phyloP scores from a whole-genome alignment of 2,113 vertebrate species.

The Thermophis baileyi region DNA sequence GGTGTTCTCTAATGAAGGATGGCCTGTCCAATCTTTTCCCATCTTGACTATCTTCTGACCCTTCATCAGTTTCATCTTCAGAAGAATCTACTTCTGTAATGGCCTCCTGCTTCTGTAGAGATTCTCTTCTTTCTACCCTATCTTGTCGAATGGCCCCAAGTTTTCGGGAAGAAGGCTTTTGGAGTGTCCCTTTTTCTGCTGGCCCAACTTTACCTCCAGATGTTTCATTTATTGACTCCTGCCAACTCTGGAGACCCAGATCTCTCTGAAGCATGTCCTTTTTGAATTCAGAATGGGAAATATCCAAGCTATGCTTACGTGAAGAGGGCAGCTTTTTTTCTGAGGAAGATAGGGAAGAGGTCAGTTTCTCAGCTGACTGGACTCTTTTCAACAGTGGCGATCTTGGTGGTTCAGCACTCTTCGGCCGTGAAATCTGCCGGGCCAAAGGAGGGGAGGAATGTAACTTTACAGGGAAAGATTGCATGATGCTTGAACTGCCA shows the following conservation, averaged over 20 bases:
- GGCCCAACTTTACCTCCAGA: slow-evolving; percentile 72
- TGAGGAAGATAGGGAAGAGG: slow-evolving; percentile 74
- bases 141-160: slow-evolving; percentile 90
- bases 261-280: slow-evolving; percentile 90
- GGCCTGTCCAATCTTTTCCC: slow-evolving; percentile 64
- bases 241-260: slow-evolving; percentile 81
- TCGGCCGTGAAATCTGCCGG: slow-evolving; percentile 89
- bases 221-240: slow-evolving; percentile 75
- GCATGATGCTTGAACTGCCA: slow-evolving; percentile 67
- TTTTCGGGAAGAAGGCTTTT: slow-evolving; percentile 81
- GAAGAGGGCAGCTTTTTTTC: slow-evolving; percentile 78
- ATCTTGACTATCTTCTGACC: slow-evolving; percentile 86
- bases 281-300: slow-evolving; percentile 87
- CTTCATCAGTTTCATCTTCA: slow-evolving; percentile 91
- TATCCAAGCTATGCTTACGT: slow-evolving; percentile 89
- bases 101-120: slow-evolving; percentile 94
- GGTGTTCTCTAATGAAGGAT: slow-evolving; percentile 46
- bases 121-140: slow-evolving; percentile 88
- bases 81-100: slow-evolving; percentile 95
- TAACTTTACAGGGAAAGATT: slow-evolving; percentile 87
- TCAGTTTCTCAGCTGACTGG: slow-evolving; percentile 90
- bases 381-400: slow-evolving; percentile 96
- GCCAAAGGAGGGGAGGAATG: slow-evolving; percentile 89
- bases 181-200: slow-evolving; percentile 81
- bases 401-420: slow-evolving; percentile 88